Evolutionary conservation across 2,888 invertebrate species (phyloP).

Genomic region (Xanthorhoe spadicearia): DNA sequence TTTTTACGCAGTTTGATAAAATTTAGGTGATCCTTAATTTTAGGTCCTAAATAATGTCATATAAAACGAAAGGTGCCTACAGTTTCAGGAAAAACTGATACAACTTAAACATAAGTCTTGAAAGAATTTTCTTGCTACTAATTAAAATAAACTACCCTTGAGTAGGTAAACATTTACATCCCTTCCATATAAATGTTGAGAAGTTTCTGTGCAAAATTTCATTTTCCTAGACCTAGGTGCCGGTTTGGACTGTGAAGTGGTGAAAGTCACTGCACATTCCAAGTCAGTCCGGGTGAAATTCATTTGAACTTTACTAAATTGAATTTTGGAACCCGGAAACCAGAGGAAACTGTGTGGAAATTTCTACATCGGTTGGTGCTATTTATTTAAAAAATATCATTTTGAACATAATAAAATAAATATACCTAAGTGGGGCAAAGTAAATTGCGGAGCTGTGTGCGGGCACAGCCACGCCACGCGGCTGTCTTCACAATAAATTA

Average conservation of each 20-base stretch:
- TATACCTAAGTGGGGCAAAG: slow-evolving; percentile 48
- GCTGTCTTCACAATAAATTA: slow-evolving; percentile 74
- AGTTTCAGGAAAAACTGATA: too few species aligned
- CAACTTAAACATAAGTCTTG: too few species aligned
- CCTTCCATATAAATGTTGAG: neutral
- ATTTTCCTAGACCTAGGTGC: neutral
- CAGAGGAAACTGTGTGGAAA: neutral
- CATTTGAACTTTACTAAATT: neutral
- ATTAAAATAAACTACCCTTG: too few species aligned
- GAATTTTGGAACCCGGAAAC: neutral
- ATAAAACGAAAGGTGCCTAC: too few species aligned
- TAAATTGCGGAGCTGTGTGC: slow-evolving; percentile 58
- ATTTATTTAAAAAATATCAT: neutral
- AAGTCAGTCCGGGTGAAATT: neutral
- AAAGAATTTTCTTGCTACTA: too few species aligned
- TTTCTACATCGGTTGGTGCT: neutral
- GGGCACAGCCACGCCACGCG: slow-evolving; percentile 63
- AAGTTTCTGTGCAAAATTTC: neutral
- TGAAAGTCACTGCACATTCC: neutral
- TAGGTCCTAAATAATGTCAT: too few species aligned
- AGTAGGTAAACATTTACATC: too few species aligned
- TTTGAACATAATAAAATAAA: slow-evolving; percentile 1
- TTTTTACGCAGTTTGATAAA: too few species aligned
- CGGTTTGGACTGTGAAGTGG: neutral
- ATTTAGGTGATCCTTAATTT: too few species aligned